phyloP scores from a whole-genome alignment of 2,888 invertebrate species.

The Linhomoeus sp. region DNA sequence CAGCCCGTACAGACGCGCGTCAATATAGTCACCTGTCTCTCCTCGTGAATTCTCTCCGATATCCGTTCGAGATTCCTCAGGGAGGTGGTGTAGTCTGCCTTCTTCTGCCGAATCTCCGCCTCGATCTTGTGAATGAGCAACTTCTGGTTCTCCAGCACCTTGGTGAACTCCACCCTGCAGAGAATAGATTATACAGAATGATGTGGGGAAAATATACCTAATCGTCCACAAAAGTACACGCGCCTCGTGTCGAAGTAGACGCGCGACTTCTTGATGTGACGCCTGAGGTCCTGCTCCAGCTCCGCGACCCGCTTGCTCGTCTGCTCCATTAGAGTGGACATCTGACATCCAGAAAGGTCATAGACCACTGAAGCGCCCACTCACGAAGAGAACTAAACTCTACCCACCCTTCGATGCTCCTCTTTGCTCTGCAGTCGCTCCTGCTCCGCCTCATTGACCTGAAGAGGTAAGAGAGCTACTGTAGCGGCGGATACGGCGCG shows the following conservation, averaged over 20 bases:
- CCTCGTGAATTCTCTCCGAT: conserved; percentile 22
- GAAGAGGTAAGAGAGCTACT: too few species aligned
- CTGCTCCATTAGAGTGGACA: conserved; percentile 21
- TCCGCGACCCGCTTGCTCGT: conserved; percentile 24
- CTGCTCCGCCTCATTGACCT: conserved; percentile 65
- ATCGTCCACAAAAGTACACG: too few species aligned
- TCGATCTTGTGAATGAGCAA: conserved; percentile 11
- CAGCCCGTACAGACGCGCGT: too few species aligned
- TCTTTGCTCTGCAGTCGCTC: conserved; percentile 54
- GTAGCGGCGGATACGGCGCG: too few species aligned
- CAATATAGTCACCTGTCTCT: too few species aligned
- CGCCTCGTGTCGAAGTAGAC: conserved; percentile 16
- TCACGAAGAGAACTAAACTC: too few species aligned
- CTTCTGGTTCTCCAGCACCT: conserved; percentile 21
- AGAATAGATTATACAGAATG: too few species aligned
- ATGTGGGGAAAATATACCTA: too few species aligned
- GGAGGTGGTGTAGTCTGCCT: conserved; percentile 21
- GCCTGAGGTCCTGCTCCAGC: conserved; percentile 1
- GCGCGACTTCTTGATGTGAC: conserved; percentile 29
- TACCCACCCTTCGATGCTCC: conserved; percentile 40
- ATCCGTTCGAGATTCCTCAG: conserved; percentile 21
- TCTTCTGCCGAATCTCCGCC: conserved; percentile 19
- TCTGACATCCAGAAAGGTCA: too few species aligned
- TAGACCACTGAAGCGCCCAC: too few species aligned
- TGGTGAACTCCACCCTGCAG: conserved; percentile 18